Conservation (phyloP, 1,140 invertebrate genomes). For the Aphis craccivora region DNA sequence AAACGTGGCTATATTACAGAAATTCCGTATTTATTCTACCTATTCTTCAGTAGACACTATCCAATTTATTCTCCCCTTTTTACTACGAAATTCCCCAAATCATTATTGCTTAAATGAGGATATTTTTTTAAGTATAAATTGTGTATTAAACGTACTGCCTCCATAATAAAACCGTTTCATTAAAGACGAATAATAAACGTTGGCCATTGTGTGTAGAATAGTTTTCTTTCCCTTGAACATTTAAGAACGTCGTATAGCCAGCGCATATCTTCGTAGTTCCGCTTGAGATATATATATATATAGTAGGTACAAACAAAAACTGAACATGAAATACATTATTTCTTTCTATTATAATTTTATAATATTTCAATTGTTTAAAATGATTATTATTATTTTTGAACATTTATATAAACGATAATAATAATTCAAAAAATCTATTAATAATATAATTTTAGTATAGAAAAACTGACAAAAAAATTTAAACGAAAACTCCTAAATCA, state of each 20-base stretch:
- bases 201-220: neutral
- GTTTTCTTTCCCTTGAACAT: neutral
- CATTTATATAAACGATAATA: neutral
- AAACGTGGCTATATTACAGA: neutral
- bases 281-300: neutral
- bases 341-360: neutral
- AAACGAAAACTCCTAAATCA: neutral
- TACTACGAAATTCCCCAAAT: neutral
- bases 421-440: neutral
- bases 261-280: neutral
- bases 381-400: neutral
- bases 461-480: neutral
- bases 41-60: neutral
- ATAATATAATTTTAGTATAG: neutral
- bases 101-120: neutral
- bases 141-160: neutral
- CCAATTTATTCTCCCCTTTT: neutral
- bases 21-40: neutral
- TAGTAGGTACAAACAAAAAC: neutral
- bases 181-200: slow-evolving; percentile 18
- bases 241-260: neutral
- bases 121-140: neutral
- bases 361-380: neutral
- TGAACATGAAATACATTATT: neutral
- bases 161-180: neutral